phyloP scores from a whole-genome alignment of 2,888 invertebrate genomes.

The Sycophila texana region DNA sequence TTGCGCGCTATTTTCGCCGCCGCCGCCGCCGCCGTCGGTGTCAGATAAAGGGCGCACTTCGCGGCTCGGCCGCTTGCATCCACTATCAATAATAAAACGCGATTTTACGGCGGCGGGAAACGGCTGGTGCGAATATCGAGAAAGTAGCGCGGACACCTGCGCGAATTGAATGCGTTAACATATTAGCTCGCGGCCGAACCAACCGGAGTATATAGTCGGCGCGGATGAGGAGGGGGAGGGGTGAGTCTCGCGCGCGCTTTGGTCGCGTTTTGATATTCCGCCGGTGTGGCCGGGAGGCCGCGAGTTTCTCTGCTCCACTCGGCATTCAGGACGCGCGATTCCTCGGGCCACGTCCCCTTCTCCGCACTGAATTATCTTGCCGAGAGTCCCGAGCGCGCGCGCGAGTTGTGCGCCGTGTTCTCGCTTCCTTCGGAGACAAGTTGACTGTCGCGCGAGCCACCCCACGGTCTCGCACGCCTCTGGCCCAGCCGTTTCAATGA shows the following conservation, averaged over 20 bases:
- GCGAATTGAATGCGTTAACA: slow-evolving; percentile 65
- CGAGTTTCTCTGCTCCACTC: slow-evolving; percentile 48
- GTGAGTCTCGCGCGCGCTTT: slow-evolving; percentile 3
- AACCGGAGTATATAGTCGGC: neutral
- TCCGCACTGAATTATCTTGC: slow-evolving; percentile 55
- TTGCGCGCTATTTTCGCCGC: slow-evolving; percentile 17
- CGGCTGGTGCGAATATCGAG: slow-evolving; percentile 56
- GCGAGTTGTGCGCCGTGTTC: neutral
- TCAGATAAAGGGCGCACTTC: slow-evolving; percentile 9
- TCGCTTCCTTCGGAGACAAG: neutral
- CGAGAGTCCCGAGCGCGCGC: slow-evolving; percentile 5
- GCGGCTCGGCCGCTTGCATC: neutral
- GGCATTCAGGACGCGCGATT: slow-evolving; percentile 56
- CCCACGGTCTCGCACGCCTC: neutral
- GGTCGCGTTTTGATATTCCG: slow-evolving; percentile 51
- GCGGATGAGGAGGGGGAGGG: neutral
- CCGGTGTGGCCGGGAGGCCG: slow-evolving; percentile 2
- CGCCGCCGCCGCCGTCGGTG: neutral
- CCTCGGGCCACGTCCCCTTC: slow-evolving; percentile 9
- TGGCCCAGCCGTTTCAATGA: neutral
- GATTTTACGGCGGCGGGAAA: slow-evolving; percentile 58
- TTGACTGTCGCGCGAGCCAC: no score
- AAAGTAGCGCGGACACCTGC: slow-evolving; percentile 62
- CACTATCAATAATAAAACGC: slow-evolving; percentile 60
- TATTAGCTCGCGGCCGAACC: slow-evolving; percentile 32